These are phyloP conservation scores for Gallinago stenura DNA, from an alignment of 2,797 vertebrate genomes.

Conservation along the genomic window DNA sequence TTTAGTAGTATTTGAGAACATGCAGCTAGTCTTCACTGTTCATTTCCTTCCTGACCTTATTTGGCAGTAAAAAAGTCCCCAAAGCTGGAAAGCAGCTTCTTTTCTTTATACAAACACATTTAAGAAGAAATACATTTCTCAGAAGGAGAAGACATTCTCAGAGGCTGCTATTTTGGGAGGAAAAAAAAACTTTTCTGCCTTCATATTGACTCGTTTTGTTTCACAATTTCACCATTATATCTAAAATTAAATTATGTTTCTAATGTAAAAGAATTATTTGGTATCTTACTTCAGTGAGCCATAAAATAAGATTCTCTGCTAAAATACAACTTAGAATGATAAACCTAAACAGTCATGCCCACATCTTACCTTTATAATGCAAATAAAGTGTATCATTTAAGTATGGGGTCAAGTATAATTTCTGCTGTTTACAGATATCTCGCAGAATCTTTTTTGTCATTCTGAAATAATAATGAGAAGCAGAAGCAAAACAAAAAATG, in stretches of 20 bases:
- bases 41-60: not conserved
- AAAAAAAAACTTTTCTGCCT: not conserved
- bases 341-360: not conserved
- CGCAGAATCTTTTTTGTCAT: constrained; percentile 90
- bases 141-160: not conserved
- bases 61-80: not conserved
- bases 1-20: not conserved
- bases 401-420: constrained; percentile 89
- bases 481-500: not conserved
- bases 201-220: not conserved
- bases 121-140: not conserved
- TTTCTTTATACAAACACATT: not conserved
- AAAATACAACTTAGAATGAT: not conserved
- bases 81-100: not conserved
- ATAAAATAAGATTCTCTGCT: not conserved
- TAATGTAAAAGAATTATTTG: not conserved
- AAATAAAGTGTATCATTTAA: constrained; percentile 93
- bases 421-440: constrained; percentile 90
- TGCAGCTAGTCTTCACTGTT: not conserved
- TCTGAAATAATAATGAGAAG: constrained; percentile 67
- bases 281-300: not conserved
- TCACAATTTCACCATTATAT: not conserved
- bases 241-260: not conserved
- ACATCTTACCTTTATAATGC: constrained; percentile 90
- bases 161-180: not conserved